Evolutionary conservation across 2,113 vertebrate species (phyloP).

Genomic region (Macheiramphus alcinus): DNA sequence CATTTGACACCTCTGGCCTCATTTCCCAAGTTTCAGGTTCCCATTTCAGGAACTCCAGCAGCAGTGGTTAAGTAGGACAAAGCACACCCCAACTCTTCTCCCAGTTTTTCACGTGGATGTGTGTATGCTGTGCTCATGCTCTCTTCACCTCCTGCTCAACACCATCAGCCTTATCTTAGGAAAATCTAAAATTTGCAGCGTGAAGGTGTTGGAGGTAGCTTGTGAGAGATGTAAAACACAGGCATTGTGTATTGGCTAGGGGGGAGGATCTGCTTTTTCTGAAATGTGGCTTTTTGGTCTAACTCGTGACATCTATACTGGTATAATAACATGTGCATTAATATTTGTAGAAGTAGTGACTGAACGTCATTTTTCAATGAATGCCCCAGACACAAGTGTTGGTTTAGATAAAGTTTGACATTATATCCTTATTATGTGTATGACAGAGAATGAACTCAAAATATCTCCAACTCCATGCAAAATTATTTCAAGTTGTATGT

Average conservation of each 20-base stretch:
- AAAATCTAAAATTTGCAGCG: background rate
- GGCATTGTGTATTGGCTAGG: background rate
- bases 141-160: background rate
- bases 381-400: rapidly evolving
- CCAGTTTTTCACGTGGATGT: background rate
- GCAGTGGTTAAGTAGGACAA: background rate
- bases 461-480: background rate
- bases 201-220: background rate
- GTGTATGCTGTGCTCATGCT: rapidly evolving
- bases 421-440: background rate
- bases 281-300: background rate
- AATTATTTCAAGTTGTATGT: background rate
- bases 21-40: background rate
- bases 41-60: background rate
- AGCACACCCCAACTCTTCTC: background rate
- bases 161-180: background rate
- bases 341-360: background rate
- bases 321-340: background rate
- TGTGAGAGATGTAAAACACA: background rate
- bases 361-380: background rate
- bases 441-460: background rate
- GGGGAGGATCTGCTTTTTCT: background rate
- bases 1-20: background rate
- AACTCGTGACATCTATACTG: background rate
- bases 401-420: background rate